Conservation (phyloP, 2,888 invertebrate species). For the Mactromeris polynyma region DNA sequence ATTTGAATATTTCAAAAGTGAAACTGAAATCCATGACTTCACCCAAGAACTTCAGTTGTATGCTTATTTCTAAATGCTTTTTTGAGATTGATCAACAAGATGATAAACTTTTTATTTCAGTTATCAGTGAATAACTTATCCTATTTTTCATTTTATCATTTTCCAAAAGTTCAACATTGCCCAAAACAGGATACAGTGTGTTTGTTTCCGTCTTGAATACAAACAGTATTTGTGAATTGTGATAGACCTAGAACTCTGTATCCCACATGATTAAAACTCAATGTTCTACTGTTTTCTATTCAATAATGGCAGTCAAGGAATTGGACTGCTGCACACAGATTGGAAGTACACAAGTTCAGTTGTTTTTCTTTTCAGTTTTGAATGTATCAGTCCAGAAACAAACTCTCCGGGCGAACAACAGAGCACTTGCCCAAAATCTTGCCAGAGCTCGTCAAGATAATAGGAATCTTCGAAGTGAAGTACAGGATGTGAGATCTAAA, state of each 20-base stretch:
- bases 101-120: neutral
- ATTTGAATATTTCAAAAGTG: constrained; percentile 56
- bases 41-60: constrained; percentile 65
- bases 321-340: too few species aligned
- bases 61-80: constrained; percentile 11
- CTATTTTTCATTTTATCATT: too few species aligned
- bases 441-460: constrained; percentile 78
- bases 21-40: constrained; percentile 53
- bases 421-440: constrained; percentile 81
- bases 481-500: constrained; percentile 70
- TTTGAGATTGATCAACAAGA: neutral
- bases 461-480: constrained; percentile 68
- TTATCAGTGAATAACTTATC: too few species aligned
- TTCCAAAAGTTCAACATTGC: too few species aligned
- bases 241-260: too few species aligned
- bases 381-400: constrained; percentile 77
- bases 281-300: too few species aligned
- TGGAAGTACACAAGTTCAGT: neutral
- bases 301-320: too few species aligned
- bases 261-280: too few species aligned
- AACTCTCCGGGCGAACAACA: constrained; percentile 82
- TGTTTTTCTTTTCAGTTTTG: constrained; percentile 55
- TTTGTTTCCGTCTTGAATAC: too few species aligned
- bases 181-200: too few species aligned
- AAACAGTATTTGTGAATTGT: too few species aligned